These are phyloP conservation scores for Desmodus rotundus DNA, from an alignment of 2,113 vertebrate species.

Conservation along the genomic window DNA sequence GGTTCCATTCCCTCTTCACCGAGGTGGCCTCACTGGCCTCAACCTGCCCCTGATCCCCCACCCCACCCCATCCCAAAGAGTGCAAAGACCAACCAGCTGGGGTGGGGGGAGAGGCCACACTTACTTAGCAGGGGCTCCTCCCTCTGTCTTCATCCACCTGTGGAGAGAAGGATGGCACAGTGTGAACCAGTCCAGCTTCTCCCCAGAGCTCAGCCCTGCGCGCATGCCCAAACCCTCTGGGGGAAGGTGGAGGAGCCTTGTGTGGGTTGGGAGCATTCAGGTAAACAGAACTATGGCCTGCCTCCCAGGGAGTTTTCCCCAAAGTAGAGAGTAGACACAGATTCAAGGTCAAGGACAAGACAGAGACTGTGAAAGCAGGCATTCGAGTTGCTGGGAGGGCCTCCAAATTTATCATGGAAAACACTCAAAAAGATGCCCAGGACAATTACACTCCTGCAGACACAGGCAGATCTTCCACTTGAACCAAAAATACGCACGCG, in stretches of 20 bases:
- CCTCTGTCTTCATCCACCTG: conserved; percentile 90
- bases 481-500: neutral
- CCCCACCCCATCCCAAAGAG: rapidly evolving
- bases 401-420: neutral
- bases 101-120: conserved; percentile 36
- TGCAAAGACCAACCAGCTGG: no score
- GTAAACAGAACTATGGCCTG: neutral
- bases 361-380: neutral
- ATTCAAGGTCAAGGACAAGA: neutral
- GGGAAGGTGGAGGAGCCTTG: neutral
- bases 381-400: neutral
- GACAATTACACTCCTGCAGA: neutral
- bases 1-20: neutral
- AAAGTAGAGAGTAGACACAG: neutral
- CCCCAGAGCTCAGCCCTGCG: neutral
- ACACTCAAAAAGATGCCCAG: neutral
- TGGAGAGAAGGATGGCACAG: neutral
- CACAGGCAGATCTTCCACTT: neutral
- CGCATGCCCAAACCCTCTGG: neutral
- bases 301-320: neutral
- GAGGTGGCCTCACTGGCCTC: neutral
- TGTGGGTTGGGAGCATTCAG: no score
- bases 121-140: conserved; percentile 87
- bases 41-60: neutral
- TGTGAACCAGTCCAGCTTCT: neutral